A percentile compares a stretch with the other conserved stretches of the same genome.
Conservation (phyloP, 2,797 vertebrate genomes). For the Mareca strepera region DNA sequence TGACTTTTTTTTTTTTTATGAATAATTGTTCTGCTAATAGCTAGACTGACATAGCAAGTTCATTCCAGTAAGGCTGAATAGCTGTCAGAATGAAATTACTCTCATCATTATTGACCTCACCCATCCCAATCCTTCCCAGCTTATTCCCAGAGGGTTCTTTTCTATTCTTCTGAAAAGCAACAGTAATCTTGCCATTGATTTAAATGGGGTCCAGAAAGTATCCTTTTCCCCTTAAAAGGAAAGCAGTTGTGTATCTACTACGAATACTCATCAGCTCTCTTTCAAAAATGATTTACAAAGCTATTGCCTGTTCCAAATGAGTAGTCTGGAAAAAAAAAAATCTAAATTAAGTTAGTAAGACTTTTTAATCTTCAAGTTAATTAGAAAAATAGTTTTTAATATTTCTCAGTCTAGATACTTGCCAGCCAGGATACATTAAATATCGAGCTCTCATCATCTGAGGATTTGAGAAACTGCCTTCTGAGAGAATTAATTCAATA, state of each 20-base stretch:
- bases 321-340: not conserved
- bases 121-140: conserved; percentile 41
- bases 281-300: conserved; percentile 51
- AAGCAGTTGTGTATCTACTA: not conserved
- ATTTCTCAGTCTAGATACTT: conserved; percentile 76
- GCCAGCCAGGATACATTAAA: conserved; percentile 95
- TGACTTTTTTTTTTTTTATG: not conserved
- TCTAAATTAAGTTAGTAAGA: conserved; percentile 9
- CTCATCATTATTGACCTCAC: conserved; percentile 48
- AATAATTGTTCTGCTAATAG: conserved; percentile 49
- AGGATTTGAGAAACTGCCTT: conserved; percentile 87
- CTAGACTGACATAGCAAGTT: conserved; percentile 43
- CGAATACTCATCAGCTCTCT: conserved; percentile 37
- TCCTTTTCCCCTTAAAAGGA: not conserved
- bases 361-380: conserved; percentile 30
- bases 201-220: conserved; percentile 29
- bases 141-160: conserved; percentile 50
- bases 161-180: conserved; percentile 49
- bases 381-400: conserved; percentile 24
- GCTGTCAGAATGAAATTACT: conserved; percentile 62
- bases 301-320: conserved; percentile 27
- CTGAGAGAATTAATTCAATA: conserved; percentile 89
- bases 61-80: conserved; percentile 57
- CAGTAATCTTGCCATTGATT: conserved; percentile 32
- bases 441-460: conserved; percentile 93